Evolutionary conservation across 2,113 vertebrate species (phyloP), one percentile per base, ranked within the genome.

Genomic region (Gambusia affinis): DNA sequence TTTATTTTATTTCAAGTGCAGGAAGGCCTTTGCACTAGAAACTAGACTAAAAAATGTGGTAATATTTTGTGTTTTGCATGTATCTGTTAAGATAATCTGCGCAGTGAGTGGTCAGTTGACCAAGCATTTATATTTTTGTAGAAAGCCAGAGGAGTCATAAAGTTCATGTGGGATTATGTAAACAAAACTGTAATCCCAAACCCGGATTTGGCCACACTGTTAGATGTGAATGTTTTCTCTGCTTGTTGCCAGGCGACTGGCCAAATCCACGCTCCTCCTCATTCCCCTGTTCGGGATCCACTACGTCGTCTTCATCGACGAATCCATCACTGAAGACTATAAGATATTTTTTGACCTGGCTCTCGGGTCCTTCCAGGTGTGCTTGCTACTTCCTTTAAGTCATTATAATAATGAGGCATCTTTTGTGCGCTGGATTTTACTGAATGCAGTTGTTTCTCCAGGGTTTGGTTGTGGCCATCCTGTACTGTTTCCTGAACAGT

Each of bases 271-370:
- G 0, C 89, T 98, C 57, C 89, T 98, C 87, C 95, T 98, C 47
- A 97, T 98, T 83, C 97, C 97, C 0, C 91, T 98, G 72, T 97
- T 98, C 33, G 97, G 97, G 30, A 94, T 96, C 80, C 97, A 98
- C 88, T 97, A 98, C 42, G 92, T 96, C 80, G 94, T 98, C 73
- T 98, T 97, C n/a, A 14, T 95, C 88, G 27, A 75, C 3, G 91
- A 93, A 33, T 94, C 94, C 91, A 95, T 95, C 60, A 87, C 91
- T 39, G 87, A 91, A 14, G 88, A 89, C 1, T 97, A 95, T 64
- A 95, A 95, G 89, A 96, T 98, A 47, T 95, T 95, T 73, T 97
- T 98, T 69, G 97, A 98, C 73, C 75, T 98, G 66, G 96, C 95
- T 39, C 76, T 96, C 22, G 96, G 97, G 64, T 98, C 97, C 11